Conservation (phyloP, 2,888 invertebrate species). For the Lingula anatina region DNA sequence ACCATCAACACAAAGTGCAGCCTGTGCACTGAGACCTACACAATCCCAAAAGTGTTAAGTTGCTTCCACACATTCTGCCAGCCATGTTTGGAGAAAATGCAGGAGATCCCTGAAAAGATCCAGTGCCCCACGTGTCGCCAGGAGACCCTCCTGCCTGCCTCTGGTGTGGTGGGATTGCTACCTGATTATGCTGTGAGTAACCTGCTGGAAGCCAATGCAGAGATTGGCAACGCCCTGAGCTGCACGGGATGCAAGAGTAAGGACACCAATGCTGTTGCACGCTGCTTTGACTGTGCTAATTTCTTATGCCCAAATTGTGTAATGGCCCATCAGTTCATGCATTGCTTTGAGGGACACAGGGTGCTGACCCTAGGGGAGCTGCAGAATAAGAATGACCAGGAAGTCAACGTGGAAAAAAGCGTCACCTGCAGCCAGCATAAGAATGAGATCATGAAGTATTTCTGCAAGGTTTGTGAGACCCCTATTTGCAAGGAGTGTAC, state of each 20-base stretch:
- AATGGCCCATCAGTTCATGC: constrained; percentile 98
- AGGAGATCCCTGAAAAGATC: constrained; percentile 63
- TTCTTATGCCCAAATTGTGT: constrained; percentile 95
- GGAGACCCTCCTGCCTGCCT: constrained; percentile 37
- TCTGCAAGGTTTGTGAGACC: constrained; percentile 86
- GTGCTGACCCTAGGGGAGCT: constrained; percentile 65
- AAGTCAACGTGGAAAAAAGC: constrained; percentile 29
- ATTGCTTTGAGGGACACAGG: constrained; percentile 95
- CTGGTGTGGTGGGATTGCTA: constrained; percentile 64
- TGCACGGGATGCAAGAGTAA: constrained; percentile 97
- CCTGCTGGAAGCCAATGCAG: constrained; percentile 46
- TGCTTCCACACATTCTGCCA: constrained; percentile 74
- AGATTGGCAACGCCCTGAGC: constrained; percentile 51
- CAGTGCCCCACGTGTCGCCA: constrained; percentile 66
- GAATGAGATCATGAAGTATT: constrained; percentile 85
- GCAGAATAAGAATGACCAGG: constrained; percentile 55
- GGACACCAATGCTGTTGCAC: constrained; percentile 88
- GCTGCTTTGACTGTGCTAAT: constrained; percentile 94
- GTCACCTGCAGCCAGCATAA: constrained; percentile 84
- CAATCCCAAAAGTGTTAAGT: constrained; percentile 46
- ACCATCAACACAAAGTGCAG: constrained; percentile 57
- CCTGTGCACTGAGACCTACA: constrained; percentile 69
- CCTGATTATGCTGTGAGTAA: constrained; percentile 62
- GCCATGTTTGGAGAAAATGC: constrained; percentile 68
- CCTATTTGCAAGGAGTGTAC: constrained; percentile 96